phyloP scores from a whole-genome alignment of 1,140 invertebrate species.

The Grapholita molesta region DNA sequence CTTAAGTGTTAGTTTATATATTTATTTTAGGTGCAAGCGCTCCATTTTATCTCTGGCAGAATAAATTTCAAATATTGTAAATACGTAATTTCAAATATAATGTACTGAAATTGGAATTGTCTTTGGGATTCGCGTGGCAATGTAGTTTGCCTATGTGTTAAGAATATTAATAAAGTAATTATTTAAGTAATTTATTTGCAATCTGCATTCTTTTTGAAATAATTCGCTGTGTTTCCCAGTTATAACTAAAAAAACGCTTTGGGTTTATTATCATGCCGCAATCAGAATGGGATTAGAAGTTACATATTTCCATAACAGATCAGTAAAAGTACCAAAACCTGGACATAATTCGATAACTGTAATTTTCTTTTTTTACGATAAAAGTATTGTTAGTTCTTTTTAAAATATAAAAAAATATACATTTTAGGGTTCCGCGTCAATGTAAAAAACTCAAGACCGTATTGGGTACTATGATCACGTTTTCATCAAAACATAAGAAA shows the following conservation, averaged over 20 bases:
- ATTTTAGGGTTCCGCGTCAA: no score
- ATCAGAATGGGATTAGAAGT: neutral
- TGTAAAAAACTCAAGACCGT: no score
- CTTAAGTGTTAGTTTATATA: conserved; percentile 40
- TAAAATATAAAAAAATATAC: no score
- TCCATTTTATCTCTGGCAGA: conserved; percentile 29
- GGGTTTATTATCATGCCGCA: conserved; percentile 16
- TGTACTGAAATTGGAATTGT: conserved; percentile 67
- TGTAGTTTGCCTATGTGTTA: neutral
- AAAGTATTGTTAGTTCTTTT: no score
- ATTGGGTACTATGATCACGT: no score
- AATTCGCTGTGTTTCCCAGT: neutral
- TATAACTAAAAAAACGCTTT: neutral
- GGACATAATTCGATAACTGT: no score
- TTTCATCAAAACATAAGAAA: no score
- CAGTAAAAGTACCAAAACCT: no score
- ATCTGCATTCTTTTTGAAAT: neutral
- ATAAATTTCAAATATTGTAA: conserved; percentile 44
- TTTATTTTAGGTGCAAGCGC: conserved; percentile 35
- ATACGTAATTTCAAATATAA: conserved; percentile 52
- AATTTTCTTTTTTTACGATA: no score
- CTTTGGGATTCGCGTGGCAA: conserved; percentile 11
- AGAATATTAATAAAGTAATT: neutral
- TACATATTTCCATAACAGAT: no score
- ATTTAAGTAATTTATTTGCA: neutral